A percentile compares a stretch with the other conserved stretches of the same genome.
Conservation (phyloP, 1,140 invertebrate genomes). For the Leptestheria dahalacensis region DNA sequence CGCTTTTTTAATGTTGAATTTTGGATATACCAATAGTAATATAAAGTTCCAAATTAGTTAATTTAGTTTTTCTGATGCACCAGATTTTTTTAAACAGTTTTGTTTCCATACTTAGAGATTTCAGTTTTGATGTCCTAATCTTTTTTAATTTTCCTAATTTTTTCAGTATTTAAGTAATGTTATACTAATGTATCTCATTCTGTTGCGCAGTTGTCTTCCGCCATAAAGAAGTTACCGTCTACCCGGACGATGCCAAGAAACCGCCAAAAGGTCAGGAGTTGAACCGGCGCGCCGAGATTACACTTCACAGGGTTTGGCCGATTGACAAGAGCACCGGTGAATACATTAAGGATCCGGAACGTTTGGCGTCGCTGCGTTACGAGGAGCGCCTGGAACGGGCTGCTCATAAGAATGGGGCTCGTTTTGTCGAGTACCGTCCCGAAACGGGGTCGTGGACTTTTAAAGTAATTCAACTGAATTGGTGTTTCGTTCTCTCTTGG, state of each 20-base stretch:
- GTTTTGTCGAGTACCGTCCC: slow-evolving; percentile 86
- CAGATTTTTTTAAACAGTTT: too few species aligned
- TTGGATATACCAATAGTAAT: too few species aligned
- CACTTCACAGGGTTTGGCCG: slow-evolving; percentile 89
- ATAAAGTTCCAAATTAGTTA: too few species aligned
- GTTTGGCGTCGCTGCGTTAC: slow-evolving; percentile 68
- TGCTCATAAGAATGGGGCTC: slow-evolving; percentile 68
- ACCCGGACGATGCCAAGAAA: slow-evolving; percentile 44
- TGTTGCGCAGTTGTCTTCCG: slow-evolving; percentile 37
- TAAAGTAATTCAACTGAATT: too few species aligned
- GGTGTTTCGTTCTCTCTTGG: too few species aligned
- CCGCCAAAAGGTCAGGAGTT: slow-evolving; percentile 69
- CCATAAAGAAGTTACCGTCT: slow-evolving; percentile 45
- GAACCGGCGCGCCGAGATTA: slow-evolving; percentile 82
- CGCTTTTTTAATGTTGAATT: too few species aligned
- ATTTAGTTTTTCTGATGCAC: too few species aligned
- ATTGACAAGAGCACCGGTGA: slow-evolving; percentile 64
- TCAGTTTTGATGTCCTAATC: too few species aligned
- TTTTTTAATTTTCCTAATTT: too few species aligned
- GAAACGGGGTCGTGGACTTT: slow-evolving; percentile 86
- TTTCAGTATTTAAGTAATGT: not conserved
- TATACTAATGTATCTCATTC: slow-evolving; percentile 1
- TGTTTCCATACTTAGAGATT: too few species aligned
- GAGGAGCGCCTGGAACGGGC: slow-evolving; percentile 66
- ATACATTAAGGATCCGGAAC: slow-evolving; percentile 63